phyloP scores from a whole-genome alignment of 1,140 invertebrate species.

The Holcopasites calliopsidis region DNA sequence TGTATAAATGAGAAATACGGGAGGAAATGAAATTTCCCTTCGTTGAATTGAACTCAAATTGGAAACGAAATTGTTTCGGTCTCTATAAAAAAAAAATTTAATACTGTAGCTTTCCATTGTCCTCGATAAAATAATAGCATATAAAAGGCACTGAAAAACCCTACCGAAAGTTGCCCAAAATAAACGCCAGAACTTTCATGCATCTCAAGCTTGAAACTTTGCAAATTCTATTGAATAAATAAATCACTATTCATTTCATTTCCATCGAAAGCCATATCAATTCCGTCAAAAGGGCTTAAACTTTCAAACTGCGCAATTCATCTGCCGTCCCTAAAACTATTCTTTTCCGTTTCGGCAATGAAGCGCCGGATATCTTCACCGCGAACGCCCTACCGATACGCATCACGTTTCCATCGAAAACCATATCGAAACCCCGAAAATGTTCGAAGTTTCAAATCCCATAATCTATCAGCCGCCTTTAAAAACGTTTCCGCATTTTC shows the following conservation, averaged over 20 bases:
- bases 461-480: neutral
- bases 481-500: neutral
- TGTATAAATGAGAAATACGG: neutral
- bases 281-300: too few species aligned
- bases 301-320: too few species aligned
- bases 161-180: neutral
- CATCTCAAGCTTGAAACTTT: too few species aligned
- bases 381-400: too few species aligned
- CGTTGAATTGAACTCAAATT: neutral
- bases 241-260: neutral
- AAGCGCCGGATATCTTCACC: too few species aligned
- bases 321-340: too few species aligned
- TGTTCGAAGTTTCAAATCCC: neutral
- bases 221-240: too few species aligned
- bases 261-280: neutral
- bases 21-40: neutral
- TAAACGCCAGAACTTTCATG: too few species aligned
- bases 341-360: too few species aligned
- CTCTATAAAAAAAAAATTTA: conserved; percentile 30
- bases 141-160: too few species aligned
- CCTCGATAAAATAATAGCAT: neutral
- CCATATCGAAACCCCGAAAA: neutral
- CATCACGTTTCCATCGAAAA: neutral
- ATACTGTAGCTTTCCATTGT: conserved; percentile 4
- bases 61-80: conserved; percentile 13